phyloP scores from a whole-genome alignment of 2,888 invertebrate species.

The Achlya flavicornis region DNA sequence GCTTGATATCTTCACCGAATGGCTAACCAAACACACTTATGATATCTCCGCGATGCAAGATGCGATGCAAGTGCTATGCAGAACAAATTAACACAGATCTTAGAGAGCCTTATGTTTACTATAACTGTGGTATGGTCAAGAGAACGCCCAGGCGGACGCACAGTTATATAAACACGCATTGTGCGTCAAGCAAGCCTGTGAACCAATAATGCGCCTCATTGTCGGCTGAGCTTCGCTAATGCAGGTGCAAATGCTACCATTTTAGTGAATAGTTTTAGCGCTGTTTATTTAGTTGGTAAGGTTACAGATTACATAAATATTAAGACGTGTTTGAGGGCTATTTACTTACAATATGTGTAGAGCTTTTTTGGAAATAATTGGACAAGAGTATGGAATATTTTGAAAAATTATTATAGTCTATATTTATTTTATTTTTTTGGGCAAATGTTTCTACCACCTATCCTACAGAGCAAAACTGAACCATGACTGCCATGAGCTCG shows the following conservation, averaged over 20 bases:
- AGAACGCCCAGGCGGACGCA: constrained; percentile 67
- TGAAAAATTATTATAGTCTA: neutral
- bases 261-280: constrained; percentile 27
- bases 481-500: too few relatives aligned
- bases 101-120: constrained; percentile 67
- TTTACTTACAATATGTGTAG: neutral
- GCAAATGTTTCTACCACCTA: too few relatives aligned
- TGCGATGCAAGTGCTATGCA: constrained; percentile 66
- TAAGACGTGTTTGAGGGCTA: neutral
- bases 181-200: constrained; percentile 64
- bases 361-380: neutral
- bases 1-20: constrained; percentile 30
- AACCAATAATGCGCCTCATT: constrained; percentile 78
- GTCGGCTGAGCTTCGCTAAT: constrained; percentile 64
- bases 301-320: constrained; percentile 3
- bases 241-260: constrained; percentile 62
- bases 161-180: constrained; percentile 79
- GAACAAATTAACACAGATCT: constrained; percentile 79
- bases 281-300: constrained; percentile 9
- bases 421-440: too few relatives aligned
- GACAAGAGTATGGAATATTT: neutral
- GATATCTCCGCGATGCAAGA: constrained; percentile 62
- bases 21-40: constrained; percentile 48
- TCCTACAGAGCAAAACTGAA: too few relatives aligned
- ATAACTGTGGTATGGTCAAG: constrained; percentile 76